Base-by-base conservation (phyloP, 2,888 invertebrate species). In the Lucinisca nassula region DNA sequence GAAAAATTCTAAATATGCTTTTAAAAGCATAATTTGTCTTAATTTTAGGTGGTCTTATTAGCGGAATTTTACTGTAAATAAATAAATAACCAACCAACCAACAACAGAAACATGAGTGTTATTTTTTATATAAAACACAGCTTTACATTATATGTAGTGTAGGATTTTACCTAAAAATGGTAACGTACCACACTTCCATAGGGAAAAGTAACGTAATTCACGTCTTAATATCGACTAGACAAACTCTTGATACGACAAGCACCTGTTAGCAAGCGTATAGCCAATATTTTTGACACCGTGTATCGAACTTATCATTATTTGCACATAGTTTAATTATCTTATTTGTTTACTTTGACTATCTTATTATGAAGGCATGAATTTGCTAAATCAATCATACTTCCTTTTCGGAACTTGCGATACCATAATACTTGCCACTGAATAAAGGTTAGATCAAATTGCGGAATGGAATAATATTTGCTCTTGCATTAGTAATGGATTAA, bases 321-420 rank as follows among this genome's bases (percentile, higher is more conserved):
- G 86, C 90, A 84, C 85, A 88, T 90, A 74, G 74, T 82, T 88
- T 49, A 49, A 75, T 85, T 90, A 90, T 90, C 89, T 73, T 14
- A 72, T 83, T 80, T 87, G 73, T 87, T 87, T 83, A 79, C 83
- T 27, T 79, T 76, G 30, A 35, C 67, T 67, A 67, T 67, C 67
- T 67, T 67, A 32, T 67, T 67, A 10, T 67, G 32, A 67, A 58
- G 35, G 67, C 67, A 67, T 67, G 67, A 67, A 67, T 67, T 67
- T 6, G 67, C 67, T 35, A 35, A 61, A 67, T 67, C 32, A 67
- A 67, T 67, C 67, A 35, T 17, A 35, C 27, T 67, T 67, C 17
- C 35, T 61, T 55, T 67, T 67, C 35, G 21, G 21, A 35, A 35
- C 6, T 67, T 35, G 21, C 35, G 67, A 67, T 67, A 67, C 21